These are phyloP conservation scores for Oryctes rhinoceros DNA, from an alignment of 1,140 invertebrate genomes.

Conservation along the genomic window DNA sequence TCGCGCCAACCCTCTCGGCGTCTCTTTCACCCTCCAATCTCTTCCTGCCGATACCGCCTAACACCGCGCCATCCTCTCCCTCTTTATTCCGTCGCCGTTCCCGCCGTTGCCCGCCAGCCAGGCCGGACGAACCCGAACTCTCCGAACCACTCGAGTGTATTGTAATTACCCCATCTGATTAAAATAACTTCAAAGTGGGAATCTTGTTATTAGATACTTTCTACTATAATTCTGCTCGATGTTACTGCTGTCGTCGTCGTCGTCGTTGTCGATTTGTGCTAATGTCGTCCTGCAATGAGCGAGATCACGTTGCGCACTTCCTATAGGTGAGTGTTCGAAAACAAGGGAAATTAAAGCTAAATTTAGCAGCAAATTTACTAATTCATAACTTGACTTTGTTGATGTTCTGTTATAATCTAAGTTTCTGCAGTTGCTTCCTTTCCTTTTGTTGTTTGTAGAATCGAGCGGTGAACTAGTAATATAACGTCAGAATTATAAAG, in stretches of 20 bases:
- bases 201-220: conserved; percentile 57
- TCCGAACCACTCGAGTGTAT: conserved; percentile 56
- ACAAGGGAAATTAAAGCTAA: neutral
- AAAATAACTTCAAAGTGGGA: conserved; percentile 61
- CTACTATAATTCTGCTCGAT: conserved; percentile 32
- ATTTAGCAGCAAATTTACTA: too few relatives aligned
- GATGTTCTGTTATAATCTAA: too few relatives aligned
- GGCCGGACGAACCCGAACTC: conserved; percentile 33
- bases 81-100: conserved; percentile 11
- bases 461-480: too few relatives aligned
- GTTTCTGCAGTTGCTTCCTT: too few relatives aligned
- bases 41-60: conserved; percentile 30
- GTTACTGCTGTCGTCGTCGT: neutral
- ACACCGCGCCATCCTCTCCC: conserved; percentile 17
- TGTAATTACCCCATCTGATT: conserved; percentile 59
- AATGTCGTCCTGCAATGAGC: neutral
- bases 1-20: conserved; percentile 43
- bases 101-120: conserved; percentile 39
- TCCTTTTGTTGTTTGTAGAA: too few relatives aligned
- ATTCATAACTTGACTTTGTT: too few relatives aligned
- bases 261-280: conserved; percentile 7
- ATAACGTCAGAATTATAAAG: too few relatives aligned
- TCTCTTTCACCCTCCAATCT: conserved; percentile 40
- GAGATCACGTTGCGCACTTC: neutral
- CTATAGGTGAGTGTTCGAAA: neutral